A percentile compares a stretch with the other conserved stretches of the same genome.
Evolutionary conservation across 2,888 invertebrate species (phyloP).

Genomic region (Drosophila subsilvestris): DNA sequence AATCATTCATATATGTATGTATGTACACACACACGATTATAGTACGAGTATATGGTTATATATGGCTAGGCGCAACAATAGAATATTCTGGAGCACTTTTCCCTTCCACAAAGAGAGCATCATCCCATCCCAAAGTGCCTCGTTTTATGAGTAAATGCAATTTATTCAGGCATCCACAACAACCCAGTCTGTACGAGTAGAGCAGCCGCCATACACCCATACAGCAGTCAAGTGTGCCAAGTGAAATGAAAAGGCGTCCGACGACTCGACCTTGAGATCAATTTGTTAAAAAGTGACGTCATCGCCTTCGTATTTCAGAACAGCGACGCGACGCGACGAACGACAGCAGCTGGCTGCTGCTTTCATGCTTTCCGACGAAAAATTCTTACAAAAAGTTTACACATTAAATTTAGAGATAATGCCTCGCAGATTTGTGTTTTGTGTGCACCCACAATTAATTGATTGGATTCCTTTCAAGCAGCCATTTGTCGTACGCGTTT

Average conservation of each 20-base stretch:
- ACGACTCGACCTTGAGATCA: slow-evolving; percentile 72
- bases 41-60: slow-evolving; percentile 4
- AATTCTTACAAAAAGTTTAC: slow-evolving; percentile 41
- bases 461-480: slow-evolving; percentile 22
- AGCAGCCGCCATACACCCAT: slow-evolving; percentile 1
- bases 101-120: slow-evolving; percentile 8
- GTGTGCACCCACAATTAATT: slow-evolving; percentile 41
- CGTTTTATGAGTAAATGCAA: slow-evolving; percentile 56
- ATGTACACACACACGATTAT: slow-evolving; percentile 7
- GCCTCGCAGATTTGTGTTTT: slow-evolving; percentile 35
- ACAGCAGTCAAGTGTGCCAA: slow-evolving; percentile 65
- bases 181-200: neutral
- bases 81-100: slow-evolving; percentile 7
- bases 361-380: slow-evolving; percentile 6
- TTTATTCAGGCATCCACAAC: slow-evolving; percentile 42
- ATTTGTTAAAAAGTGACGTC: slow-evolving; percentile 74
- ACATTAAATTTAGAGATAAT: slow-evolving; percentile 42
- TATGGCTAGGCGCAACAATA: slow-evolving; percentile 16
- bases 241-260: slow-evolving; percentile 76
- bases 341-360: slow-evolving; percentile 63
- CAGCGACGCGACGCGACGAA: slow-evolving; percentile 21
- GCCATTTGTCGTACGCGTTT: slow-evolving; percentile 2
- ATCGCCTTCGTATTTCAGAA: slow-evolving; percentile 38
- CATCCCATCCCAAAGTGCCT: slow-evolving; percentile 14
- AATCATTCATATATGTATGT: slow-evolving; percentile 31